Evolutionary conservation across 2,797 vertebrate genomes (phyloP), one percentile per base, ranked within the genome.

Genomic region (Fistularia commersonii): DNA sequence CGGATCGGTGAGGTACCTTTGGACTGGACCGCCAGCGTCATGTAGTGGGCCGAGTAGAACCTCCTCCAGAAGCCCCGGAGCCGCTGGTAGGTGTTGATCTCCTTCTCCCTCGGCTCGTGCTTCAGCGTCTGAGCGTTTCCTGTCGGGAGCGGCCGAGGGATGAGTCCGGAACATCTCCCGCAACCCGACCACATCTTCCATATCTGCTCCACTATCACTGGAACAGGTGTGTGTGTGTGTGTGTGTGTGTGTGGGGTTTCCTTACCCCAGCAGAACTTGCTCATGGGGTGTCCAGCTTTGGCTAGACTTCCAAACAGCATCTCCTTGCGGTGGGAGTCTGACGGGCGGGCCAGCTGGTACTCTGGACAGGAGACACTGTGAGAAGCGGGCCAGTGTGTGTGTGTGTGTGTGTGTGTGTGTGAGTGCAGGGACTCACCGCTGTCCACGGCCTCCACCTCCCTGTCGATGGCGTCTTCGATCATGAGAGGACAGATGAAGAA

Each of bases 181-280:
- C n/a, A n/a, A n/a, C n/a, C n/a, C n/a, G n/a, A n/a, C n/a, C n/a
- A n/a, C n/a, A n/a, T n/a, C n/a, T n/a, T n/a, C n/a, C n/a, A n/a
- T n/a, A n/a, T n/a, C n/a, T n/a, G n/a, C n/a, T n/a, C n/a, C n/a
- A n/a, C n/a, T n/a, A n/a, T n/a, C n/a, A n/a, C n/a, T n/a, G n/a
- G n/a, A n/a, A n/a, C n/a, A n/a, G n/a, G n/a, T n/a, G n/a, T n/a
- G n/a, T n/a, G n/a, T n/a, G n/a, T n/a, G n/a, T n/a, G n/a, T n/a
- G n/a, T n/a, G n/a, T n/a, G n/a, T n/a, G n/a, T n/a, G 48, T 32
- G 46, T 33, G 11, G 13, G 40, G 1, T 1, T 23, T 33, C 44
- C 84, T 89, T 83, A 99, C 96, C 96, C 94, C 96, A 97, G 83
- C 91, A 95, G 85, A 99, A 99, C 63, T 98, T 99, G 60, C 93